Conservation (phyloP, 2,113 vertebrate species). For the Pseudopodoces humilis region DNA sequence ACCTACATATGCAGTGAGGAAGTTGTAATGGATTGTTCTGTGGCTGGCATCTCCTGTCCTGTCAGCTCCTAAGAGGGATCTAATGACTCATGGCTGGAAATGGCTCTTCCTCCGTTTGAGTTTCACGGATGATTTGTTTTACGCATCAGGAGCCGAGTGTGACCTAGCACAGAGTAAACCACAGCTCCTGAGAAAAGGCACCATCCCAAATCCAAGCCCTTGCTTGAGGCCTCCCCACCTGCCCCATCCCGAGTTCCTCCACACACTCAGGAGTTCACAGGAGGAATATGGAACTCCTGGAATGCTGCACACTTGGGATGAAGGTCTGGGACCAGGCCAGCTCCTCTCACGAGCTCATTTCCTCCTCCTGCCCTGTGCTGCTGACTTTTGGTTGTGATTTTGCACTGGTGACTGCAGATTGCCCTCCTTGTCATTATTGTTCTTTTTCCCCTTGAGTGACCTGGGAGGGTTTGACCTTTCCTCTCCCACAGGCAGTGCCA, state of each 20-base stretch:
- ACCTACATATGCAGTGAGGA: background rate
- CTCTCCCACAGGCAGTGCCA: background rate
- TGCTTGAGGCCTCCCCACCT: background rate
- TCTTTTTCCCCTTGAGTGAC: background rate
- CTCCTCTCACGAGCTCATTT: background rate
- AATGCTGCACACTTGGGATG: fast-evolving
- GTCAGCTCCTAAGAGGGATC: background rate
- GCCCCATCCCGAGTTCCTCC: background rate
- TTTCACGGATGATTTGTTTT: conserved; percentile 1
- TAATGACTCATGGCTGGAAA: conserved; percentile 23
- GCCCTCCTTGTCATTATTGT: background rate
- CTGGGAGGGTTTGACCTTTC: fast-evolving
- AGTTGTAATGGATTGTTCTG: background rate
- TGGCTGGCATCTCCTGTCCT: background rate
- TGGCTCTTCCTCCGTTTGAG: background rate
- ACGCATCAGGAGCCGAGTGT: background rate
- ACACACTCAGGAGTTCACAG: background rate
- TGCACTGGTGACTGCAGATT: background rate
- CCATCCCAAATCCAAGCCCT: background rate
- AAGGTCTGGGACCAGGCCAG: background rate
- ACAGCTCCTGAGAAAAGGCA: background rate
- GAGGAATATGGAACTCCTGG: background rate
- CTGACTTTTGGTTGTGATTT: background rate
- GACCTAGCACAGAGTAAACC: background rate
- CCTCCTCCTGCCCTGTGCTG: background rate